Evolutionary conservation across 92 coral and sea anemone genomes (phyloP).

Genomic region (Phenganax stokvisi): DNA sequence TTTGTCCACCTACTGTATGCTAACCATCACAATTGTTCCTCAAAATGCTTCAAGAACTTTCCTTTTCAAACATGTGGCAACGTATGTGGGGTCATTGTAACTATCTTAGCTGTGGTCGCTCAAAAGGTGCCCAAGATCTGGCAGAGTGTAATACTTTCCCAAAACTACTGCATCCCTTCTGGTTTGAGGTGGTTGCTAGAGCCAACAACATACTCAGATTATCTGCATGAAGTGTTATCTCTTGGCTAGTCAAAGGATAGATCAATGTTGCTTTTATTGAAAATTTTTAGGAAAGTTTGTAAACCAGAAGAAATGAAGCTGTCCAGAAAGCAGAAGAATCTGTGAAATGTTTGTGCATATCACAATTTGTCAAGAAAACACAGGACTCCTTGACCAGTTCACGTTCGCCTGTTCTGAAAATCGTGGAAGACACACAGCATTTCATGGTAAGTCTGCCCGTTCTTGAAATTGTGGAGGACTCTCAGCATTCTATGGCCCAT

Average conservation of each 20-base stretch:
- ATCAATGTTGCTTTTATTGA: conserved; percentile 10
- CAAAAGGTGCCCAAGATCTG: conserved; percentile 42
- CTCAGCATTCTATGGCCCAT: no score
- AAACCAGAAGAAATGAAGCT: no score
- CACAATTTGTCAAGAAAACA: no score
- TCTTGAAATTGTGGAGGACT: no score
- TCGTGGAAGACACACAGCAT: no score
- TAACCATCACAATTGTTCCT: conserved; percentile 37
- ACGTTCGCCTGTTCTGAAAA: no score
- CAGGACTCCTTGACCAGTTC: no score
- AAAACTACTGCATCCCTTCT: conserved; percentile 2
- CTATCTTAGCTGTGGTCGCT: conserved; percentile 44
- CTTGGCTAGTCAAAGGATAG: conserved; percentile 31
- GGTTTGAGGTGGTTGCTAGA: conserved; percentile 41
- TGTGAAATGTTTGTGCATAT: no score
- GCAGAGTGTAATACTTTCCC: conserved; percentile 37
- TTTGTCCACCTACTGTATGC: no score
- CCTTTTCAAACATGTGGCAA: conserved; percentile 20
- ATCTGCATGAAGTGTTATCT: conserved; percentile 31
- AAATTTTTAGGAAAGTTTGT: no score
- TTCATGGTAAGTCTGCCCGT: no score
- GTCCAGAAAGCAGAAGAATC: no score
- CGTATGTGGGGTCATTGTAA: conserved; percentile 51
- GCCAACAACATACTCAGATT: conserved; percentile 35
- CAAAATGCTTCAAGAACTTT: conserved; percentile 36